Evolutionary conservation across 2,888 invertebrate species (phyloP).

Genomic region (Halictus ligatus): DNA sequence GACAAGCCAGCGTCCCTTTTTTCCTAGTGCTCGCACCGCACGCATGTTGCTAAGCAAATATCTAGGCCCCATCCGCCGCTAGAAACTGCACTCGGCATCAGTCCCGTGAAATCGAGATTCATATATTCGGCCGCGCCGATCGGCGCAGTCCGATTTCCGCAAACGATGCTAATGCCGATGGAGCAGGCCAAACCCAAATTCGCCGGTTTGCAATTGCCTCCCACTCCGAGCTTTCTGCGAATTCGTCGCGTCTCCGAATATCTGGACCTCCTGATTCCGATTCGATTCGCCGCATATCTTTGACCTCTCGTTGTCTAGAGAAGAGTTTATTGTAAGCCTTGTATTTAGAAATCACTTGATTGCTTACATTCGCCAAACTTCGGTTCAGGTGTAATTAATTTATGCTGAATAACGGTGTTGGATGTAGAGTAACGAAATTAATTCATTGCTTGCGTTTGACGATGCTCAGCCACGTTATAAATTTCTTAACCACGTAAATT

Average conservation of each 20-base stretch:
- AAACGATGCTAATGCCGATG: slow-evolving; percentile 67
- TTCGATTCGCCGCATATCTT: slow-evolving; percentile 19
- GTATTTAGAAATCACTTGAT: too few relatives aligned
- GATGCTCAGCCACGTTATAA: too few relatives aligned
- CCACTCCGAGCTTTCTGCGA: slow-evolving; percentile 51
- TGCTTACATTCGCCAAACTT: neutral
- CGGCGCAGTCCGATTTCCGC: slow-evolving; percentile 70
- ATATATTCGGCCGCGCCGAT: slow-evolving; percentile 71
- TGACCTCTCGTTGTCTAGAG: slow-evolving; percentile 7
- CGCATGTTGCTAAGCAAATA: slow-evolving; percentile 67
- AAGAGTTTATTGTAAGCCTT: neutral
- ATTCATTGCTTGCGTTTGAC: too few relatives aligned
- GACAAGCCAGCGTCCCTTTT: slow-evolving; percentile 30
- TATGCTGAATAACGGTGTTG: neutral
- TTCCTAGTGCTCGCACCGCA: neutral
- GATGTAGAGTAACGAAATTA: neutral
- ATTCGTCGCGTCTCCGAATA: neutral
- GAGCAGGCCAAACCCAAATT: slow-evolving; percentile 47
- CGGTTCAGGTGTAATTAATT: neutral
- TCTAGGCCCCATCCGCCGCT: slow-evolving; percentile 58
- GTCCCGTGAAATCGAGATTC: slow-evolving; percentile 66
- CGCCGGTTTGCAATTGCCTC: slow-evolving; percentile 71
- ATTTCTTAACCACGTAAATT: too few relatives aligned
- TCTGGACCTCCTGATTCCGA: neutral
- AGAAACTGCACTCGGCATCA: slow-evolving; percentile 67